Evolutionary conservation across 1,140 invertebrate genomes (phyloP).

Genomic region (Drosophila melanica): DNA sequence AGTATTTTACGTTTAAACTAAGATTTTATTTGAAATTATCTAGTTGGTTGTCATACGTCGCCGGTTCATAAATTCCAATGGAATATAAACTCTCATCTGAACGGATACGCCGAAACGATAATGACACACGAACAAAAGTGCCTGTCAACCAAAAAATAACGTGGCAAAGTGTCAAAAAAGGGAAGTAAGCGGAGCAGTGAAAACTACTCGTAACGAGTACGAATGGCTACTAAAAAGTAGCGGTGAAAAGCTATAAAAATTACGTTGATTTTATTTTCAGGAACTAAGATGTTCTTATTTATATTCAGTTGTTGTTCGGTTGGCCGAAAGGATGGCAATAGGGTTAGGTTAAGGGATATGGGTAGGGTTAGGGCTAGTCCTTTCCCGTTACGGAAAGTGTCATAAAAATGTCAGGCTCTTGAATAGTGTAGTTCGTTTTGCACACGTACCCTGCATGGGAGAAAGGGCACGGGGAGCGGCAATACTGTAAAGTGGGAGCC

Average conservation of each 20-base stretch:
- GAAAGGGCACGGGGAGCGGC: constrained; percentile 4
- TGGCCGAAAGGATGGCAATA: constrained; percentile 37
- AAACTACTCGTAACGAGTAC: constrained; percentile 19
- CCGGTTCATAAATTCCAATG: constrained; percentile 58
- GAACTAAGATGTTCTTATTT: constrained; percentile 66
- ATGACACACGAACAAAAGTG: constrained; percentile 75
- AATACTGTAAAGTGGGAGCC: constrained; percentile 25
- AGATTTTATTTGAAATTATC: too few relatives aligned
- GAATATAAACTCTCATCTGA: constrained; percentile 5
- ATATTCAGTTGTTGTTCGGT: constrained; percentile 28
- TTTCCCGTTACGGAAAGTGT: constrained; percentile 63
- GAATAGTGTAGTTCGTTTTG: constrained; percentile 58
- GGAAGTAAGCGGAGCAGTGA: constrained; percentile 39
- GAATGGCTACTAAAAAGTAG: constrained; percentile 41
- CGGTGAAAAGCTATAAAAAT: constrained; percentile 75
- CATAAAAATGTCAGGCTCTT: constrained; percentile 68
- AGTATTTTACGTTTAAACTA: too few relatives aligned
- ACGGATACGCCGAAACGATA: constrained; percentile 59
- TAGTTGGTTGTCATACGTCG: constrained; percentile 34
- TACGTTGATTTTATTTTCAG: constrained; percentile 78
- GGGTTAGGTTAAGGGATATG: constrained; percentile 7
- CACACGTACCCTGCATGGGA: constrained; percentile 50
- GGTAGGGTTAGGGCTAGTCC: constrained; percentile 25
- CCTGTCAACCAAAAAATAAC: constrained; percentile 61
- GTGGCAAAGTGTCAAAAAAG: constrained; percentile 66